Conservation (phyloP, 2,113 vertebrate species). For the Bos javanicus region DNA sequence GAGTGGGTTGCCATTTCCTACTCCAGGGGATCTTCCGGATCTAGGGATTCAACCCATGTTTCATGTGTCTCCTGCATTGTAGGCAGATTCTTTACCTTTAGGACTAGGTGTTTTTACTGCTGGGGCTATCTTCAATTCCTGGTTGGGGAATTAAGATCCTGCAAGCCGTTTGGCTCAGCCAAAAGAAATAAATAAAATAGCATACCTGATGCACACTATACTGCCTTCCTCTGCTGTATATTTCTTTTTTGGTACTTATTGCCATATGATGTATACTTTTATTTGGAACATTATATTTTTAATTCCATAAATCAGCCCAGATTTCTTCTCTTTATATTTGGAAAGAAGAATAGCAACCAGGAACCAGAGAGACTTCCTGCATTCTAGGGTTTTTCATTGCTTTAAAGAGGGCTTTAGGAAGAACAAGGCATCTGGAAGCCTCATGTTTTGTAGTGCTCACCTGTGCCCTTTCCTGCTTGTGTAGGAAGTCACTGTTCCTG, state of each 20-base stretch:
- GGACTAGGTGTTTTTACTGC: not conserved
- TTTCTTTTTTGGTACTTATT: not conserved
- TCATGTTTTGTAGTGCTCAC: fast-evolving
- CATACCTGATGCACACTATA: not conserved
- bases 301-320: not conserved
- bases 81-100: not conserved
- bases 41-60: not conserved
- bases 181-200: not conserved
- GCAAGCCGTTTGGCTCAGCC: not conserved
- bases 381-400: not conserved
- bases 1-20: not conserved
- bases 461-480: not conserved
- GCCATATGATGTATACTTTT: not conserved
- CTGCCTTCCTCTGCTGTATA: not conserved
- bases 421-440: not conserved
- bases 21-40: not conserved
- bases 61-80: not conserved
- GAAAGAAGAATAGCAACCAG: not conserved
- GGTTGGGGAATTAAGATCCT: not conserved
- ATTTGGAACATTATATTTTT: not conserved
- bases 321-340: not conserved
- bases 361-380: not conserved
- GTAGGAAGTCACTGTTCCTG: not conserved
- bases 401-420: not conserved
- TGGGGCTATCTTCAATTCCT: not conserved